Conservation (phyloP, 2,888 invertebrate species). For the Euplexia lucipara region DNA sequence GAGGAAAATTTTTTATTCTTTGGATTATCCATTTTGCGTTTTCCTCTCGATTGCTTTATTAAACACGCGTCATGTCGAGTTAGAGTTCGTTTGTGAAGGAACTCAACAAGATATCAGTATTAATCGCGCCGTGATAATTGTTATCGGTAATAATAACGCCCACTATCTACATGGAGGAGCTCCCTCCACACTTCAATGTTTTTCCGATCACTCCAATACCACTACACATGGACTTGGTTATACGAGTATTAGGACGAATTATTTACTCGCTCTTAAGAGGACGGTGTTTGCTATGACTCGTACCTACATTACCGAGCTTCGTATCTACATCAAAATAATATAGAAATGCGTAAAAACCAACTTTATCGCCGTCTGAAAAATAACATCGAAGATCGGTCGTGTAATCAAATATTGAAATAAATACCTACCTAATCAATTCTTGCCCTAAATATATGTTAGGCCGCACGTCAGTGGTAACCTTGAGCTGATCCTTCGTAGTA, state of each 20-base stretch:
- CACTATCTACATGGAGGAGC: constrained; percentile 69
- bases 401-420: background rate
- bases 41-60: constrained; percentile 53
- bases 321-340: too few relatives aligned
- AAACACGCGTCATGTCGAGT: constrained; percentile 73
- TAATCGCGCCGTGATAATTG: constrained; percentile 85
- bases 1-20: constrained; percentile 62
- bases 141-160: constrained; percentile 80
- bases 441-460: too few relatives aligned
- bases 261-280: constrained; percentile 1
- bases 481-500: too few relatives aligned
- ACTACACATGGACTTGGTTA: constrained; percentile 15
- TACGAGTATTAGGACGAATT: constrained; percentile 12
- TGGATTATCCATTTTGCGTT: constrained; percentile 65
- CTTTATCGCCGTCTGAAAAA: background rate
- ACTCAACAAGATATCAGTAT: constrained; percentile 74
- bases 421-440: too few relatives aligned
- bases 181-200: constrained; percentile 52
- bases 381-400: background rate
- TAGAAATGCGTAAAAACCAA: too few relatives aligned
- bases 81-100: constrained; percentile 74
- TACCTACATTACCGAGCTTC: too few relatives aligned
- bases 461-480: too few relatives aligned
- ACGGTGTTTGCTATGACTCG: background rate
- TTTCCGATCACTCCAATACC: constrained; percentile 31